Base-by-base conservation (phyloP, 2,113 vertebrate species). In the Pteropus alecto region DNA sequence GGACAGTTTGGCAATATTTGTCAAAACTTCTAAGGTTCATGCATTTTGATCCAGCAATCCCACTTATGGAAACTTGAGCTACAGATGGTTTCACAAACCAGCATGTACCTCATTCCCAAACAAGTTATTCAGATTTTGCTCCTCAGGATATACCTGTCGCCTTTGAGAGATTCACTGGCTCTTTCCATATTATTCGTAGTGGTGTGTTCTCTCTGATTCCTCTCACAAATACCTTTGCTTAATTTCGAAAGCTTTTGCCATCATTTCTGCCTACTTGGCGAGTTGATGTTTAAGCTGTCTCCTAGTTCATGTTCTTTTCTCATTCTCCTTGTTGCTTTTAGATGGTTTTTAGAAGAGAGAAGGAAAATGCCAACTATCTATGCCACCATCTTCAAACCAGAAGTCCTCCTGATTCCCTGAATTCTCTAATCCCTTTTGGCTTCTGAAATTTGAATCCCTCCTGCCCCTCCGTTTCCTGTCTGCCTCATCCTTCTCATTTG, bases 261-360 rank as follows among this genome's bases (percentile, higher is more conserved):
- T 38, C n/a, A 63, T 70, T 82, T 87, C 28, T 19, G 77, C 2
- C 30, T 83, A 22, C 46, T 81, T 87, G 61, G 46, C n/a, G 21
- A 15, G 35, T 9, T 88, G 35, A 21, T 21, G 4, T 76, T 94
- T 92, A 71, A 38, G 30, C 28, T 60, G 24, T 67, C 26, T 74
- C 60, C 73, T 74, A 38, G 6, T 76, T 60, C 87, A 21, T 88
- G 68, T 26, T 94, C 38, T 87, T 94, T 91, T 92, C 70, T 88
- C 83, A 83, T 46, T 88, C 35, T 15, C 48, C 46, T 73, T 46
- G 24, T 46, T 87, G 28, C 28, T 87, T 61, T 77, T 65, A 87
- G 8, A 58, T 56, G 4, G 68, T 14, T 84, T 94, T 88, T 56
- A 83, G 61, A 18, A 92, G 82, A 86, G 38, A 73, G 76, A 61